phyloP scores from a whole-genome alignment of 1,140 invertebrate species.

The Hycleus phaleratus region DNA sequence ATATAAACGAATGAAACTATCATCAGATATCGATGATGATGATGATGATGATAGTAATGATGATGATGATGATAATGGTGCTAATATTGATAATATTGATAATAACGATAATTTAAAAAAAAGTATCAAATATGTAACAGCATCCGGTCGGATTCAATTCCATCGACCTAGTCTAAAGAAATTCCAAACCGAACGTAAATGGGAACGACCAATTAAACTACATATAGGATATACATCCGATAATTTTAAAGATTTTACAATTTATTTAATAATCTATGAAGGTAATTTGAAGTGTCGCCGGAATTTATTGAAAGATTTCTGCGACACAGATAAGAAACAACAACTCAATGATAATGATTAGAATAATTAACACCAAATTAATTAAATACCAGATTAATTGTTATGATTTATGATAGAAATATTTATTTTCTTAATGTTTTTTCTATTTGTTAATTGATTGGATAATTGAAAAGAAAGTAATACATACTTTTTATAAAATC shows the following conservation, averaged over 20 bases:
- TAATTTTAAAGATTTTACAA: constrained; percentile 46
- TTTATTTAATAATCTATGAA: constrained; percentile 49
- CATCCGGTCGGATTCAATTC: constrained; percentile 48
- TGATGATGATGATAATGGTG: constrained; percentile 19
- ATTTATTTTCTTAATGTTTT: too few species aligned
- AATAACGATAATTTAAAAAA: constrained; percentile 13
- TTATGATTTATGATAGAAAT: too few species aligned
- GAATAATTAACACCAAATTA: too few species aligned
- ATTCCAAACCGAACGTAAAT: constrained; percentile 44
- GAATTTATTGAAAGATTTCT: constrained; percentile 44
- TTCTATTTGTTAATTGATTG: too few species aligned
- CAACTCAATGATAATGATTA: too few species aligned
- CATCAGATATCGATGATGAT: neutral
- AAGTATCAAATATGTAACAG: constrained; percentile 24
- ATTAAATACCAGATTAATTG: too few species aligned
- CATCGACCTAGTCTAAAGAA: constrained; percentile 44
- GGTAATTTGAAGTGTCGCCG: constrained; percentile 49
- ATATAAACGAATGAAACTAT: constrained; percentile 20
- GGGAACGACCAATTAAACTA: constrained; percentile 50
- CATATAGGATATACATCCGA: constrained; percentile 48
- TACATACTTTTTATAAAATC: too few species aligned
- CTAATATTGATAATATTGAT: constrained; percentile 20
- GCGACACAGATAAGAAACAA: constrained; percentile 2
- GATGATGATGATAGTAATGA: constrained; percentile 14
- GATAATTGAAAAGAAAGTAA: too few species aligned